These are phyloP conservation scores for Cosmorhoe ocellata DNA, from an alignment of 2,888 invertebrate species.

Conservation along the genomic window DNA sequence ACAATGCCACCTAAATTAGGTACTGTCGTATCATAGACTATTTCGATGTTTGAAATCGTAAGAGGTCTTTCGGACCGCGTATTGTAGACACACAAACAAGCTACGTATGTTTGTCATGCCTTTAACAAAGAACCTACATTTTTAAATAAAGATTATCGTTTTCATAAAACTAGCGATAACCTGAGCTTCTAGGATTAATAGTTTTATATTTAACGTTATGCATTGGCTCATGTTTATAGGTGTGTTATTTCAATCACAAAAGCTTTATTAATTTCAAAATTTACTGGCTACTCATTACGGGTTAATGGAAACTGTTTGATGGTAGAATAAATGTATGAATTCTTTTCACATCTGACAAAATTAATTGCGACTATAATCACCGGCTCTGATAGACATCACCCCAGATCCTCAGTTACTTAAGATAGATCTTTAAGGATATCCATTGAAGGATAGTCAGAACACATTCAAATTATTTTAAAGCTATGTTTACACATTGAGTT, in stretches of 20 bases:
- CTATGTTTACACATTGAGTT: too few relatives aligned
- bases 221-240: conserved; percentile 10
- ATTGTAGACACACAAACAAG: conserved; percentile 62
- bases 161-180: conserved; percentile 47
- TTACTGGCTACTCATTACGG: background rate
- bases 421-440: too few relatives aligned
- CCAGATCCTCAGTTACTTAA: too few relatives aligned
- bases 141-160: conserved; percentile 50
- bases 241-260: background rate
- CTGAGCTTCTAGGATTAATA: conserved; percentile 54
- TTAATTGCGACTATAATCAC: too few relatives aligned
- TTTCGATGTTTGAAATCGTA: conserved; percentile 47
- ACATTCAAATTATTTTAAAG: too few relatives aligned
- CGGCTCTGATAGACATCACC: too few relatives aligned
- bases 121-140: conserved; percentile 49
- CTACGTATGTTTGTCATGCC: conserved; percentile 55
- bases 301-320: background rate
- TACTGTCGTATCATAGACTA: conserved; percentile 66
- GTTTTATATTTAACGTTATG: conserved; percentile 44
- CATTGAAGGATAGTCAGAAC: too few relatives aligned
- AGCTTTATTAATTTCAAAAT: conserved; percentile 1
- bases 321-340: too few relatives aligned
- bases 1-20: conserved; percentile 83
- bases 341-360: too few relatives aligned
- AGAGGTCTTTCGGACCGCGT: conserved; percentile 55